A percentile compares a stretch with the other conserved stretches of the same genome.
Conservation (phyloP, 2,888 invertebrate species). For the Lepas anatifera region DNA sequence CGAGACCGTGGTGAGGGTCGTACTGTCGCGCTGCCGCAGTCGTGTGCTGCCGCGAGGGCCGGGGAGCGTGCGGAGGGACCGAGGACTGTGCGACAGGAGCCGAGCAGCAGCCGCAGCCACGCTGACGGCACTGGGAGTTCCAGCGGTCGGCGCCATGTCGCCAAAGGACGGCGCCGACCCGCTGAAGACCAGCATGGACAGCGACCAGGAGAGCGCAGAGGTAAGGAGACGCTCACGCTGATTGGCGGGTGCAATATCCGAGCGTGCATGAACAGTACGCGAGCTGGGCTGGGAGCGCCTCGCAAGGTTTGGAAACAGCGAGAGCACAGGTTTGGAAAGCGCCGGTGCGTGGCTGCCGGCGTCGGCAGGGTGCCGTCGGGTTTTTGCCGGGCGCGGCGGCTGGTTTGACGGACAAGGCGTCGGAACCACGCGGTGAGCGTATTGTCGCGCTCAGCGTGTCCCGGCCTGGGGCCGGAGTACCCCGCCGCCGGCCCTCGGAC, state of each 20-base stretch:
- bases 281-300: no score
- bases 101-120: not conserved
- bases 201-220: constrained; percentile 1
- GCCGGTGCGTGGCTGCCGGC: no score
- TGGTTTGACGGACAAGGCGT: not conserved
- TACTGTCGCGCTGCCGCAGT: no score
- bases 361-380: not conserved
- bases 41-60: no score
- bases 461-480: no score
- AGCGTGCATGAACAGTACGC: no score
- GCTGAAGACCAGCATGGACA: not conserved
- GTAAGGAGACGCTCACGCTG: not conserved
- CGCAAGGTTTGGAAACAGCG: no score
- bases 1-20: not conserved
- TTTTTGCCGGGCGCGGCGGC: not conserved
- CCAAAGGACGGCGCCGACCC: constrained; percentile 1
- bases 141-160: not conserved
- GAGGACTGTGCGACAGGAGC: not conserved
- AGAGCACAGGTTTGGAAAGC: no score
- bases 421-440: not conserved
- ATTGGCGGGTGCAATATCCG: no score
- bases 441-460: not conserved
- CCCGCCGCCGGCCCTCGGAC: not conserved
- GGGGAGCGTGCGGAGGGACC: no score
- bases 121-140: not conserved